A percentile compares a stretch with the other conserved stretches of the same genome.
Evolutionary conservation across 2,888 invertebrate genomes (phyloP).

Genomic region (Lypha dubia): DNA sequence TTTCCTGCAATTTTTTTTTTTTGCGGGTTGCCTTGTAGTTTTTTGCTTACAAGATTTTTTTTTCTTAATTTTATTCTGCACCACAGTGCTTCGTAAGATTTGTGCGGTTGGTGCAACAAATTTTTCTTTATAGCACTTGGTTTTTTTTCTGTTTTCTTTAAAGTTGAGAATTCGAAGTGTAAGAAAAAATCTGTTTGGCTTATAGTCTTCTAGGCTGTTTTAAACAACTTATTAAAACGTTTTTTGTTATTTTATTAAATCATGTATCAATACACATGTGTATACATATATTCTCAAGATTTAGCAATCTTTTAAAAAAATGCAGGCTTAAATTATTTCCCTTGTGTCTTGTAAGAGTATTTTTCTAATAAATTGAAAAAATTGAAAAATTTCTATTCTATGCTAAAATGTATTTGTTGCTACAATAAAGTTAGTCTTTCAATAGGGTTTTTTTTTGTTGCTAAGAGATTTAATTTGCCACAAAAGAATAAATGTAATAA

Average conservation of each 20-base stretch:
- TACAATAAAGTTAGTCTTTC: slow-evolving; percentile 18
- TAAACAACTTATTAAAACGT: background rate
- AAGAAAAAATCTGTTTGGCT: too few relatives aligned
- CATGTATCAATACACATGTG: background rate
- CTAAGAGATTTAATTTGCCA: slow-evolving; percentile 52
- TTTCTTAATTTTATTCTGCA: too few relatives aligned
- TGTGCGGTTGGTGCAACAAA: background rate
- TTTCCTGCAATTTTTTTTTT: too few relatives aligned
- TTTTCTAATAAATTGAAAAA: background rate
- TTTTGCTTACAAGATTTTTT: too few relatives aligned
- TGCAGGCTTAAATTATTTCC: background rate
- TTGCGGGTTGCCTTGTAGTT: too few relatives aligned
- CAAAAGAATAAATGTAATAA: slow-evolving; percentile 32
- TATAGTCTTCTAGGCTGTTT: background rate
- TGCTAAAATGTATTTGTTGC: too few relatives aligned
- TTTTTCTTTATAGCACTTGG: background rate
- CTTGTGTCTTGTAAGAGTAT: background rate
- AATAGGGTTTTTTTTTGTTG: slow-evolving; percentile 4
- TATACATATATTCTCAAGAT: background rate
- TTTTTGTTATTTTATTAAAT: background rate
- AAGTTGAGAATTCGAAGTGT: too few relatives aligned
- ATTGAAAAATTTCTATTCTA: background rate
- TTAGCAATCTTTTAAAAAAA: background rate
- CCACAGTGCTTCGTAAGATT: too few relatives aligned
- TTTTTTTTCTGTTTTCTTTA: background rate